Base-by-base conservation (phyloP, 2,888 invertebrate species). In the Sinelater perroti region DNA sequence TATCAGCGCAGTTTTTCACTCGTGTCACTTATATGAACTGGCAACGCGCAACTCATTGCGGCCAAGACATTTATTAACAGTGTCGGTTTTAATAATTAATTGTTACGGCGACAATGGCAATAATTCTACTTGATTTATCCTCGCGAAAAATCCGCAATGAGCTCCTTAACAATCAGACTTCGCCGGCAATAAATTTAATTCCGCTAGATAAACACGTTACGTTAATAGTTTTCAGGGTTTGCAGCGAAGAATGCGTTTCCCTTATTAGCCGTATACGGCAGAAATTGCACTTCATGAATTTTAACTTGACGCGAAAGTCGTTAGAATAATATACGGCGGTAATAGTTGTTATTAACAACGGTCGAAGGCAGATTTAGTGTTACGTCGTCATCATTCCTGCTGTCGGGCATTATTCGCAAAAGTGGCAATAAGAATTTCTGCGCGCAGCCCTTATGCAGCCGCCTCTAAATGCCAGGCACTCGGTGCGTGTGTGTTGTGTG, bases 241-340 rank as follows among this genome's bases (percentile, higher is more conserved):
- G 13, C 26, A 24, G 11, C 26, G 24, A 20, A 40, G 40, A 40
- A 40, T 40, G 24, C 11, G 11, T 40, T 40, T 40, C 26, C 40
- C 24, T 26, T 16, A 14, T 40, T 40, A 40, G 24, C 40, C 24
- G 11, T 47, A 47, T 20, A 35, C 11, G 10, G 35, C n/a, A 24
- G 10, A 35, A 47, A 35, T 35, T 33, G 33, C 47, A 35, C 35
- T 47, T 35, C 35, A 47, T 47, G 50, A 50, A 50, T 50, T 50
- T 50, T 50, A 50, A 50, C 28, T 36, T 38, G 50, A 50, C 50
- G 24, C 30, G 50, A 36, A 50, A 38, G 38, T 33, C 38, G 38
- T 50, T 50, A 38, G 50, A 50, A 38, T 50, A 50, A 50, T 50
- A 38, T 50, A 50, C 14, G 26, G 17, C 50, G 6, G 33, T 38